Conservation (phyloP, 2,113 vertebrate genomes). For the Dolichallabes microphthalmus region DNA sequence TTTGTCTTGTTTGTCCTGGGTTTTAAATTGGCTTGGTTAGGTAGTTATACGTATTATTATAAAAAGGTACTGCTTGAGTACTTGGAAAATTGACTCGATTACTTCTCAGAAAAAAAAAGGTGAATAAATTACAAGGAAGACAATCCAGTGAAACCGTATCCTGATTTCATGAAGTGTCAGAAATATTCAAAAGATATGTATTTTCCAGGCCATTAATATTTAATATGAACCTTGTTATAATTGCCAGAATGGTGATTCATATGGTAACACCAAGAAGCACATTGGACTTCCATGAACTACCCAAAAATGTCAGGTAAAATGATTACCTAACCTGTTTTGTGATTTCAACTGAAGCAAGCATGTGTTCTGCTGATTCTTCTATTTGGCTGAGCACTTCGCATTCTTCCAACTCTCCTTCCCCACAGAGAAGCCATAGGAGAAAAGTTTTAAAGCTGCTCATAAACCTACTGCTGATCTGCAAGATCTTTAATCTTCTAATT, state of each 20-base stretch:
- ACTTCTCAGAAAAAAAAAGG: not conserved
- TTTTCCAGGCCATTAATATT: not conserved
- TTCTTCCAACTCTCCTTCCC: conserved; percentile 26
- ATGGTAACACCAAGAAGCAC: not conserved
- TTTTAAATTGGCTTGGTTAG: not conserved
- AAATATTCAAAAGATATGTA: not conserved
- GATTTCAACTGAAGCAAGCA: conserved; percentile 13
- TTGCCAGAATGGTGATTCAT: not conserved
- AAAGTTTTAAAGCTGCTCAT: not conserved
- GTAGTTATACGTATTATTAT: not conserved
- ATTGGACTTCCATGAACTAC: not conserved
- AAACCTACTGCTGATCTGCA: conserved; percentile 10
- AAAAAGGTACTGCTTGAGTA: not conserved
- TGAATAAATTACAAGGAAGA: not conserved
- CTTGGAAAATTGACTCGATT: not conserved
- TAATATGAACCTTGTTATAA: not conserved
- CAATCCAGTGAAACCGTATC: not conserved
- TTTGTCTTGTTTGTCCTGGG: not conserved
- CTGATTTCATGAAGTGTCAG: not conserved
- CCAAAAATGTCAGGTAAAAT: not conserved
- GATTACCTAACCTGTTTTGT: not conserved
- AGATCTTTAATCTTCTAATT: not conserved
- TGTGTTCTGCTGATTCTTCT: conserved; percentile 10
- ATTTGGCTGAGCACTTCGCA: conserved; percentile 13
- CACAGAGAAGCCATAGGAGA: conserved; percentile 17